phyloP scores from a whole-genome alignment of 1,140 invertebrate genomes.

The Brachionus manjavacas region DNA sequence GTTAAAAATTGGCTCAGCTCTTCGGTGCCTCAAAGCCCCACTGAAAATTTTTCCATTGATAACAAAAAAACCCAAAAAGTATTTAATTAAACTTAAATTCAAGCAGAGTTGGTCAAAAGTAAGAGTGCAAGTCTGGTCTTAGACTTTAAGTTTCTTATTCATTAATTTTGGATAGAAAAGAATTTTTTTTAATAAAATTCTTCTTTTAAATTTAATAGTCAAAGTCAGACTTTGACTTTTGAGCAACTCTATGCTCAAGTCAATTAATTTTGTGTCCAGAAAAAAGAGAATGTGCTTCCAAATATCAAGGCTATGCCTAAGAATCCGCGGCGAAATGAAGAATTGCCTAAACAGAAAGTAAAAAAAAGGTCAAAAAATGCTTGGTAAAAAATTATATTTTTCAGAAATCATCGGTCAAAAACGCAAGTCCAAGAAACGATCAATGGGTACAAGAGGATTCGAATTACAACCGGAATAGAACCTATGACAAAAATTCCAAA shows the following conservation, averaged over 20 bases:
- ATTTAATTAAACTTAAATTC: neutral
- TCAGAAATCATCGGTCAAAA: neutral
- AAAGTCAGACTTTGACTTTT: too few species aligned
- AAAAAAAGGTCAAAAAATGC: neutral
- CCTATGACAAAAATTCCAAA: constrained; percentile 2
- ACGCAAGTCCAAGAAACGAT: neutral
- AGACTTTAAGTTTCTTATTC: too few species aligned
- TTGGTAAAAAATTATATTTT: neutral
- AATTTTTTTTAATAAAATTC: too few species aligned
- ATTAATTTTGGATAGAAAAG: too few species aligned
- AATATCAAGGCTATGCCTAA: neutral
- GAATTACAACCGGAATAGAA: neutral
- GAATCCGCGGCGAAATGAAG: neutral
- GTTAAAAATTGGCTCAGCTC: constrained; percentile 2
- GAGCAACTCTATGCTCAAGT: too few species aligned
- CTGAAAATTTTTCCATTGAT: neutral
- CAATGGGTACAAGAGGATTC: neutral
- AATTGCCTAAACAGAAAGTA: neutral
- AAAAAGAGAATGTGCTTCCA: constrained; percentile 7
- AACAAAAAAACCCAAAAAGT: neutral
- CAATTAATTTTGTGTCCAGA: neutral
- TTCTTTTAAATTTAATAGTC: too few species aligned
- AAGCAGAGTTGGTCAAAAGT: too few species aligned
- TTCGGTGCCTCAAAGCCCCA: constrained; percentile 14
- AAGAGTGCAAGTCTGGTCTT: too few species aligned